Base-by-base conservation (phyloP, 2,888 invertebrate species). In the Microplitis deprimator region DNA sequence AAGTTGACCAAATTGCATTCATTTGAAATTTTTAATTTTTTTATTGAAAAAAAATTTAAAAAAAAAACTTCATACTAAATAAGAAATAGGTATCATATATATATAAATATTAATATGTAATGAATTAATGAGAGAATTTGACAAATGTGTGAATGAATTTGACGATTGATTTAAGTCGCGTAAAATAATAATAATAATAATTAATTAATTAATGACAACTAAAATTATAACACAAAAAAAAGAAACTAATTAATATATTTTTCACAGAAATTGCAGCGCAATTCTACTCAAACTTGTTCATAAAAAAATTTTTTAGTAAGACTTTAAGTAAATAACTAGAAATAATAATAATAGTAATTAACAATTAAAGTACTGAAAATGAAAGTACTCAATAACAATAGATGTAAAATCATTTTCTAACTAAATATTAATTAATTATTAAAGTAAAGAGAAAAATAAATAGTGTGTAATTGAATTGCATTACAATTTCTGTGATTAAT, bases 361-460 rank as follows among this genome's bases (percentile, higher is more conserved):
- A 13, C 13, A 29, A 29, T 29, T 29, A 29, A 29, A 29, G 29
- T 29, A 29, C 29, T 29, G 29, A 29, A 75, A 75, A 69, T 50
- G 6, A 68, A 13, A 29, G 86, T 83, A 83, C 86, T 85, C 81
- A 82, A 85, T 85, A 86, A 87, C 83, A 79, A 81, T 82, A 85
- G 83, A 85, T n/a, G 75, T 72, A 64, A n/a, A 68, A 29, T 59
- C 41, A 60, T 38, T 59, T 29, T 60, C 29, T 29, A 29, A 29
- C 29, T 29, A 29, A 29, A 29, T 29, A 29, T 29, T 29, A 29
- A 29, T 29, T 29, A 29, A 29, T 29, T 29, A 29, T 41, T 41
- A 71, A 39, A 41, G 68, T 62, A 68, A 73, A 64, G 13, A 72
- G 65, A 38, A 71, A 71, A 77, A 59, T 77, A 71, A 77, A 59